Conservation (phyloP, 1,140 invertebrate genomes). For the Lordiphosa mommai region DNA sequence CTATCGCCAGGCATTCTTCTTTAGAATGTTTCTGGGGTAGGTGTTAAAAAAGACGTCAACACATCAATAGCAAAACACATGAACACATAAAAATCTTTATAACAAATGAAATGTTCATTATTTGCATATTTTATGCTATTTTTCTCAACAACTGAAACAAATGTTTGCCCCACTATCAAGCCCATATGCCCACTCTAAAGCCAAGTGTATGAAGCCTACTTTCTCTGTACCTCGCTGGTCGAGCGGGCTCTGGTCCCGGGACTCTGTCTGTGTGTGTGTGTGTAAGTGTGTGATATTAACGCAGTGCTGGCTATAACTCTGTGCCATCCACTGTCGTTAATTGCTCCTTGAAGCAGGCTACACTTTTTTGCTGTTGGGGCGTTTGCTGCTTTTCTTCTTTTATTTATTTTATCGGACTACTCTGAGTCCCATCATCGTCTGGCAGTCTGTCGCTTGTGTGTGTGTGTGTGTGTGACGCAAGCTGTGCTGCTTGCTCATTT, state of each 20-base stretch:
- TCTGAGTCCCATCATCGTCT: constrained; percentile 8
- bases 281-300: constrained; percentile 39
- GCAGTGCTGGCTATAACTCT: constrained; percentile 58
- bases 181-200: constrained; percentile 2
- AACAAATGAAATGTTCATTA: too few species aligned
- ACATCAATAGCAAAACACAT: too few species aligned
- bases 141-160: too few species aligned
- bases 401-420: constrained; percentile 30
- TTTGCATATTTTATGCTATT: too few species aligned
- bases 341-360: constrained; percentile 74
- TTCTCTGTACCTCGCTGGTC: constrained; percentile 14
- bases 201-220: constrained; percentile 25
- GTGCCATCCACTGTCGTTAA: constrained; percentile 69
- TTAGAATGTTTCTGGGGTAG: too few species aligned
- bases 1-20: too few species aligned
- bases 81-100: too few species aligned
- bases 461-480: constrained; percentile 60
- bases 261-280: constrained; percentile 33
- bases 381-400: constrained; percentile 26
- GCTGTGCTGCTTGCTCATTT: constrained; percentile 53
- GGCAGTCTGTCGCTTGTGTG: constrained; percentile 25
- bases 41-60: too few species aligned
- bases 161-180: too few species aligned
- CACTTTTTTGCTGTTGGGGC: constrained; percentile 48
- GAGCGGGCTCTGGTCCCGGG: not conserved